A percentile compares a stretch with the other conserved stretches of the same genome.
Evolutionary conservation across 2,797 vertebrate genomes (phyloP).

Genomic region (Phalloptychus januarius): DNA sequence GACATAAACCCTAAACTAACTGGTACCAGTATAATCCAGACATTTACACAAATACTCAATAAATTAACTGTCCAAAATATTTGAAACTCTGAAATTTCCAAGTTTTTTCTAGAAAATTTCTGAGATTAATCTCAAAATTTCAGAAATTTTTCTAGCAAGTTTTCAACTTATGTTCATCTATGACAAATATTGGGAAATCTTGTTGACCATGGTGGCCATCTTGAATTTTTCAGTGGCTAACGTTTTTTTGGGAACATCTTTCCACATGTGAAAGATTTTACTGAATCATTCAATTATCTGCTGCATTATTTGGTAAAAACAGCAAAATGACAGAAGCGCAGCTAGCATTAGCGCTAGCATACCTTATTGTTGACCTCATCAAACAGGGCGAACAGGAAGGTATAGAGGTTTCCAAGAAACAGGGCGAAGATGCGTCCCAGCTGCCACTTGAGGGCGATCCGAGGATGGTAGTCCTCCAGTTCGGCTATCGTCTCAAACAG

Average conservation of each 20-base stretch:
- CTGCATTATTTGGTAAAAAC: neutral
- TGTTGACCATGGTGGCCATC: too few species aligned
- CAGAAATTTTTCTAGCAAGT: too few species aligned
- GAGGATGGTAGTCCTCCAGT: slow-evolving; percentile 96
- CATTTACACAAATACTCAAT: neutral
- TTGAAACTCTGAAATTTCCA: too few species aligned
- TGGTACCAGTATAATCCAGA: neutral
- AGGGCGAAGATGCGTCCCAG: slow-evolving; percentile 96
- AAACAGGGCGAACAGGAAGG: slow-evolving; percentile 94
- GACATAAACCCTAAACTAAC: neutral
- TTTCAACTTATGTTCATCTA: too few species aligned
- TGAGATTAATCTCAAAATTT: too few species aligned
- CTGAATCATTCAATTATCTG: too few species aligned
- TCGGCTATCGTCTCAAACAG: slow-evolving; percentile 97
- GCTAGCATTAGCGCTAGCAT: neutral
- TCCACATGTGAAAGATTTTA: too few species aligned
- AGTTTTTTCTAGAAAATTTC: too few species aligned
- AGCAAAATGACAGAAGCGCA: neutral
- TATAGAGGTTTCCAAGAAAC: slow-evolving; percentile 97
- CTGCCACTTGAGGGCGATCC: slow-evolving; percentile 97
- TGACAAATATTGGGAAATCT: too few species aligned
- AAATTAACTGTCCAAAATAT: too few species aligned
- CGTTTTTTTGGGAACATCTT: too few species aligned
- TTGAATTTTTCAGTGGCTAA: too few species aligned
- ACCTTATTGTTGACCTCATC: slow-evolving; percentile 97